Evolutionary conservation across 2,888 invertebrate species (phyloP), one percentile per base, ranked within the genome.

Genomic region (Kryphioiulus occultus): DNA sequence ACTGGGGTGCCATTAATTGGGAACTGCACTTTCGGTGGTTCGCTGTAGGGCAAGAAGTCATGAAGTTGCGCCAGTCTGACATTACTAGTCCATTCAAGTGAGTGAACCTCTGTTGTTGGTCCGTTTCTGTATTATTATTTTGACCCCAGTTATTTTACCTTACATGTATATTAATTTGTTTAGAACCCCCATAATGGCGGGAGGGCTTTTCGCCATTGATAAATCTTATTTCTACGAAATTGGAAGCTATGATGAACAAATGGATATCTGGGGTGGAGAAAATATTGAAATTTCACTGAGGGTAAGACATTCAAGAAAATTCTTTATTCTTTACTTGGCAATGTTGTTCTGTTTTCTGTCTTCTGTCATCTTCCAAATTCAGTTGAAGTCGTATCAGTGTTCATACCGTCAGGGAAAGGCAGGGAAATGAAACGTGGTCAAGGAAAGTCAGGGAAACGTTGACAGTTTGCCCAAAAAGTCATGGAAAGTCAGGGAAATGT

Each of bases 1-100:
- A 99, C 91, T 98, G 98, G 96, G 99, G 99, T 4, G 99, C 98
- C 0, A 98, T 99, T 92, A 99, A 98, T 92, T 99, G 99, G 99
- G 96, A 97, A 90, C 93, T 99, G 22, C 98, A 98, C 91, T 94
- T 99, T 96, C 91, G 96, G 35, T 96, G 96, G 96, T 95, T 96
- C 89, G 95, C 96, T 88, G 94, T 96, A 0, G 95, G 95, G 42
- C 94, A 93, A 53, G 93, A 94, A 88, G 94, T 95, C 89, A 92
- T 95, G 90, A 92, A 93, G 89, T 93, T 94, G 88, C 93, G 95
- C 89, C 32, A 44, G 68, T 22, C 83, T 85, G 83, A 88, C 42
- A 42, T 59, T 5, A 86, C 88, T 10, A 17, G 22, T 26, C 85
- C 88, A 26, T 88, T 88, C 68, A 88, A 85, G 88, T 53, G 26